phyloP scores from a whole-genome alignment of 2,888 invertebrate genomes.

The Hemicrepidius hirtus region DNA sequence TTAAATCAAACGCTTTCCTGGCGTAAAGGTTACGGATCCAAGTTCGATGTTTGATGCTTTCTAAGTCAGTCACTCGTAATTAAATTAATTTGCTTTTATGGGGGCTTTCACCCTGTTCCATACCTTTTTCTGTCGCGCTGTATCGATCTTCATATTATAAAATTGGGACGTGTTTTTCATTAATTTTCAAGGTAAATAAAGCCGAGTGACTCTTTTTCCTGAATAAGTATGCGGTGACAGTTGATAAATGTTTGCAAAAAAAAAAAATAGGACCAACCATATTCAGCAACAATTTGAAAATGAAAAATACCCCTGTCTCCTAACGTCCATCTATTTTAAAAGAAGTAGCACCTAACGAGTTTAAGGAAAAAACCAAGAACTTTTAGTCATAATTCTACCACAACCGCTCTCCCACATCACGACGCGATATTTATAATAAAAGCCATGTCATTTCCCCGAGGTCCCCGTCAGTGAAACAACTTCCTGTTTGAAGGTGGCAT shows the following conservation, averaged over 20 bases:
- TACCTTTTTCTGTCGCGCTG: neutral
- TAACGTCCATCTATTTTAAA: slow-evolving; percentile 25
- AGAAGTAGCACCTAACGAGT: slow-evolving; percentile 36
- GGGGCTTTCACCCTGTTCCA: neutral
- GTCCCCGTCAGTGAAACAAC: slow-evolving; percentile 24
- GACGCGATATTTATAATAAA: slow-evolving; percentile 40
- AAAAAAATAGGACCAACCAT: slow-evolving; percentile 14
- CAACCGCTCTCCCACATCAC: slow-evolving; percentile 1
- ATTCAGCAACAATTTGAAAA: slow-evolving; percentile 33
- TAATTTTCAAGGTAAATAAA: slow-evolving; percentile 11
- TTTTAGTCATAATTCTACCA: slow-evolving; percentile 21
- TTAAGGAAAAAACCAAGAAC: slow-evolving; percentile 24
- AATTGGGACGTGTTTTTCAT: slow-evolving; percentile 5
- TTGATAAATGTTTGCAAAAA: slow-evolving; percentile 12
- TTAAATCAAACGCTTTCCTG: slow-evolving; percentile 34
- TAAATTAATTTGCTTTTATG: slow-evolving; percentile 39
- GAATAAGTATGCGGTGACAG: slow-evolving; percentile 24
- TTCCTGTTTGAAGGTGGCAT: slow-evolving; percentile 28
- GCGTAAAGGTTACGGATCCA: slow-evolving; percentile 18
- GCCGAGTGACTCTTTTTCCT: neutral
- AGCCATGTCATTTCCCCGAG: slow-evolving; percentile 29
- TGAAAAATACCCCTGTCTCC: slow-evolving; percentile 35
- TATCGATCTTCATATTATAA: slow-evolving; percentile 15
- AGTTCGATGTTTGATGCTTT: slow-evolving; percentile 21
- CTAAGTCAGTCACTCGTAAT: slow-evolving; percentile 37